Evolutionary conservation across 2,113 vertebrate genomes (phyloP), one percentile per base, ranked within the genome.

Genomic region (Archilochus colubris): DNA sequence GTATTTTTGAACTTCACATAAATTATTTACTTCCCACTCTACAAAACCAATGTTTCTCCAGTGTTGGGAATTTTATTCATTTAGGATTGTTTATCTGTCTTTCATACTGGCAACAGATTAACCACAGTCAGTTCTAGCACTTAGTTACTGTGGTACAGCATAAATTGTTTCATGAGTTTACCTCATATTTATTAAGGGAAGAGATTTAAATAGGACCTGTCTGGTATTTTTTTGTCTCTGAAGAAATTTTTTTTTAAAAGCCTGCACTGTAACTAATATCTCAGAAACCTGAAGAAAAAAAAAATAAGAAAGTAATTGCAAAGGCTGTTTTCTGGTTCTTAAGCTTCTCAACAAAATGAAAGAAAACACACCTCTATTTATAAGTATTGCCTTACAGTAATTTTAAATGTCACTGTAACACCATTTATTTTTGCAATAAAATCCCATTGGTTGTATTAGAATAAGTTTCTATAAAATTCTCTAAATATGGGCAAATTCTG

Each of bases 11-110:
- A 77, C 86, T 92, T 76, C 50, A 46, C 36, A 66, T 91, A 25
- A 96, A 94, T 95, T 76, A 94, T 94, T 97, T 91, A 93, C 91
- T 86, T 30, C 67, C 53, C n/a, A 10, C 21, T 54, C 16, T 70
- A 28, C 62, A 83, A 74, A 89, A 51, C 31, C 38, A 54, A 10
- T 28, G 24, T 57, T 88, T 74, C 55, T 90, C 84, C 69, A 50
- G 46, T 48, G 25, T 57, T 70, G 51, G 75, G 30, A 75, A 48
- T 82, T 88, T 91, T 95, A 76, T 53, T 89, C 30, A 62, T 28
- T 54, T 54, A 10, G 16, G 23, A 31, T 66, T 66, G 58, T 92
- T 92, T 67, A 28, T 89, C 20, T 85, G 55, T 70, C 55, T 89
- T 79, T 80, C 25, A 7, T 25, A 46, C 27, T 86, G 78, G 82